These are phyloP conservation scores for Brenthis hecate DNA, from an alignment of 2,888 invertebrate species.

Conservation along the genomic window DNA sequence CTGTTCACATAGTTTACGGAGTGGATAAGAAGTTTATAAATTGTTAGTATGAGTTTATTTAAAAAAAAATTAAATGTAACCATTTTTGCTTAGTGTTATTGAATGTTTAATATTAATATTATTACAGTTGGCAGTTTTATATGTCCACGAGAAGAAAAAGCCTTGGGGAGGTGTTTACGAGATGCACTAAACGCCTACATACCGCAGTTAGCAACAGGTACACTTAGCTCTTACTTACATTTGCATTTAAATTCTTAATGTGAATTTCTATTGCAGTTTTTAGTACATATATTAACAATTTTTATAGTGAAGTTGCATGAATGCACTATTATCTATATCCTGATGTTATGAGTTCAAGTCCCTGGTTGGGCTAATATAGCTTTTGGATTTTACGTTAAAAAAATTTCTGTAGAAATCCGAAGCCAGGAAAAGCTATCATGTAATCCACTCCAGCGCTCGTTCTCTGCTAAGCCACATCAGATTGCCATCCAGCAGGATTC, in stretches of 20 bases:
- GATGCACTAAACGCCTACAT: slow-evolving; percentile 83
- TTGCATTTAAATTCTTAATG: slow-evolving; percentile 6
- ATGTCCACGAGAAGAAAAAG: slow-evolving; percentile 85
- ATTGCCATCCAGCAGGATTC: too few species aligned
- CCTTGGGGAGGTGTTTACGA: slow-evolving; percentile 84
- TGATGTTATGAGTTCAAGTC: too few species aligned
- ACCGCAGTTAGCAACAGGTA: slow-evolving; percentile 83
- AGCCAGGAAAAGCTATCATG: too few species aligned
- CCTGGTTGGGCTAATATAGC: too few species aligned
- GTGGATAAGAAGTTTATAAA: slow-evolving; percentile 40
- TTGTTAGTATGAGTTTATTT: slow-evolving; percentile 38
- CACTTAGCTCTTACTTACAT: neutral
- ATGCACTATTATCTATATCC: too few species aligned
- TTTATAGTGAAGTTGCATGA: too few species aligned
- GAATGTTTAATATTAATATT: neutral
- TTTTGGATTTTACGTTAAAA: too few species aligned
- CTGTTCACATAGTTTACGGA: slow-evolving; percentile 27
- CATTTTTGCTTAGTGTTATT: neutral
- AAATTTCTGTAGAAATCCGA: too few species aligned
- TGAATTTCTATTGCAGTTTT: neutral
- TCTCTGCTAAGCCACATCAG: too few species aligned
- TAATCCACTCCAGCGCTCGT: too few species aligned
- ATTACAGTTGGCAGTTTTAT: slow-evolving; percentile 84
- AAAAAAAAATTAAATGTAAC: neutral
- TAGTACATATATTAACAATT: too few species aligned